A percentile compares a stretch with the other conserved stretches of the same genome.
Conservation (phyloP, 1,140 invertebrate species). For the Drosophila obscura region DNA sequence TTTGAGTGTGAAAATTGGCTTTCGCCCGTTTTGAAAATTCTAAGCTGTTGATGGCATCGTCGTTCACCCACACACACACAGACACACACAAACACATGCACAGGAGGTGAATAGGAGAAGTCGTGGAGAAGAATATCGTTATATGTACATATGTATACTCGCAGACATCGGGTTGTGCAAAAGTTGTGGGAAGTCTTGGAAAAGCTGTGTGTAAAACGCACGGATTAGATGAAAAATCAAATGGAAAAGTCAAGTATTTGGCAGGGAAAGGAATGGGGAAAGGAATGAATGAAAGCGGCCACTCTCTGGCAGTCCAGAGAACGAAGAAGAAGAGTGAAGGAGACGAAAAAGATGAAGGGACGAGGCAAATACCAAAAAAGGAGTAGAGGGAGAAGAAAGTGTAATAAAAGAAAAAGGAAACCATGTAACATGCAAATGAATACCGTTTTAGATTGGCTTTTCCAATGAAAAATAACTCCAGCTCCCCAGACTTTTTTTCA, state of each 20-base stretch:
- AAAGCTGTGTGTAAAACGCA: slow-evolving; percentile 62
- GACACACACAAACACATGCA: slow-evolving; percentile 24
- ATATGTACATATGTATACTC: slow-evolving; percentile 14
- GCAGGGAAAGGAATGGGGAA: slow-evolving; percentile 1
- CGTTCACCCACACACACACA: slow-evolving; percentile 46
- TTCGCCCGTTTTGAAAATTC: slow-evolving; percentile 74
- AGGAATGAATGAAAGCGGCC: too few species aligned
- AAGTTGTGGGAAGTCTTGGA: background rate
- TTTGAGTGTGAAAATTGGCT: slow-evolving; percentile 81
- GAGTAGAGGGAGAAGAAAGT: too few species aligned
- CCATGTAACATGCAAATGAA: slow-evolving; percentile 71
- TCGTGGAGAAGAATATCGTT: slow-evolving; percentile 29
- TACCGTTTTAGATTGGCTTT: slow-evolving; percentile 58
- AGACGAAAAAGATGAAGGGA: background rate
- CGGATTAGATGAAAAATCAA: slow-evolving; percentile 78
- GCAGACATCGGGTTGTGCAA: background rate
- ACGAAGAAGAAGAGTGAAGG: too few species aligned
- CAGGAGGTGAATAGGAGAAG: slow-evolving; percentile 6
- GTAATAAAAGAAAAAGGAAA: slow-evolving; percentile 9
- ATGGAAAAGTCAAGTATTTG: slow-evolving; percentile 34
- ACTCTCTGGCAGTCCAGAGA: too few species aligned
- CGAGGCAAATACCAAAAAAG: background rate
- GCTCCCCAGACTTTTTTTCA: slow-evolving; percentile 30
- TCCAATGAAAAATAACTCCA: background rate
- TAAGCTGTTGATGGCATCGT: slow-evolving; percentile 62